Evolutionary conservation across 2,113 vertebrate species (phyloP), one percentile per base, ranked within the genome.

Genomic region (Anarrhichthys ocellatus): DNA sequence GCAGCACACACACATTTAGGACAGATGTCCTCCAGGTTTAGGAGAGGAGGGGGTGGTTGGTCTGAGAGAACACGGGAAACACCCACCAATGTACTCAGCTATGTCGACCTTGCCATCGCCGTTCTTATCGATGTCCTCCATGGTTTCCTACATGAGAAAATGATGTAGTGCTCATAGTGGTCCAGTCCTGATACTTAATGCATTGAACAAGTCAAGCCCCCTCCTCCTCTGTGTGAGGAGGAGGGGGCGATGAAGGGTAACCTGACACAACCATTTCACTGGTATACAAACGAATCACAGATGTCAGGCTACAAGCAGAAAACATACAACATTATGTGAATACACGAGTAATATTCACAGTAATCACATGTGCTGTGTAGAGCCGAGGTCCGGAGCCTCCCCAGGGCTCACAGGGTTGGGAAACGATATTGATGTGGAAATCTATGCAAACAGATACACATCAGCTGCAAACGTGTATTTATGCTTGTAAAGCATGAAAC

Each of bases 71-170:
- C 29, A 18, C 4, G 0, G 2, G 6, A 52, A 8, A 24, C 15
- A 71, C 94, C 82, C 86, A 97, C 97, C 96, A 0, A 98, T 97
- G 80, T 97, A 98, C 84, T 98, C 97, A 0, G 95, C 59, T 13
- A 97, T 42, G 72, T 94, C 90, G 29, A 98, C 88, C 15, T 94
- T 95, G n/a, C 96, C 96, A 1, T 98, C 97, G 0, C 94, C 95
- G 22, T 98, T 92, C 89, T 94, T 97, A 90, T 98, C 97, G 20
- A 98, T 96, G 91, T 98, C 97, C 48, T 97, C 97, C 27, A 98
- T 24, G 0, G 97, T 97, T 91, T 98, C 97, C 97, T 98, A 67
- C 44, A 71, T 0, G 42, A 82, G 6, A 77, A 24, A 71, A 71
- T 1, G 2, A 42, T 22, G 66, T 2, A 63, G 8, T 40, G 58